A percentile compares a stretch with the other conserved stretches of the same genome.
phyloP scores from a whole-genome alignment of 1,140 invertebrate genomes.

The Antheraea pernyi region DNA sequence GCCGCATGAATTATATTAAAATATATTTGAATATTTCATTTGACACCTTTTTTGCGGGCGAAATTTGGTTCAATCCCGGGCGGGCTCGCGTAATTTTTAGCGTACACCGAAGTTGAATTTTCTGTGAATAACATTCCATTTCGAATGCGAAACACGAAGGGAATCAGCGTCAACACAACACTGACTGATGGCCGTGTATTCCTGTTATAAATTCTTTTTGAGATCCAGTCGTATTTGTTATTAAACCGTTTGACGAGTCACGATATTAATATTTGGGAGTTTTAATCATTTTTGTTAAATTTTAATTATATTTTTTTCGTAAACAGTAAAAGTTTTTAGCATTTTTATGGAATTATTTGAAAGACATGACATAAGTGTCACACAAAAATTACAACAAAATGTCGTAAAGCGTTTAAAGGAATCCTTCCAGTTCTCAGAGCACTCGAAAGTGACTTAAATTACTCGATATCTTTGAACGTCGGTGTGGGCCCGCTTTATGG shows the following conservation, averaged over 20 bases:
- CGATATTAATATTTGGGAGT: neutral
- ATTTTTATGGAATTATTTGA: too few relatives aligned
- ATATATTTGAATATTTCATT: constrained; percentile 80
- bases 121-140: constrained; percentile 77
- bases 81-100: constrained; percentile 71
- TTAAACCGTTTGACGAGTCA: neutral
- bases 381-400: neutral
- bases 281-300: neutral
- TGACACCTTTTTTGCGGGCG: constrained; percentile 76
- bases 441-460: constrained; percentile 1
- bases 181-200: constrained; percentile 70
- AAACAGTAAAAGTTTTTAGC: too few relatives aligned
- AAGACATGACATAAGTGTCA: too few relatives aligned
- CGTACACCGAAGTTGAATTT: constrained; percentile 69
- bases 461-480: neutral
- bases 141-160: constrained; percentile 69
- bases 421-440: too few relatives aligned
- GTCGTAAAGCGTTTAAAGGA: too few relatives aligned
- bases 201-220: constrained; percentile 70
- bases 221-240: constrained; percentile 43
- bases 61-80: constrained; percentile 74
- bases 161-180: constrained; percentile 73
- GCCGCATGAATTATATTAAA: constrained; percentile 79
- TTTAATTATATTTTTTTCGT: neutral
- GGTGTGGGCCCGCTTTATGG: neutral